These are phyloP conservation scores for Alethe diademata DNA, from an alignment of 2,113 vertebrate genomes.

Conservation along the genomic window DNA sequence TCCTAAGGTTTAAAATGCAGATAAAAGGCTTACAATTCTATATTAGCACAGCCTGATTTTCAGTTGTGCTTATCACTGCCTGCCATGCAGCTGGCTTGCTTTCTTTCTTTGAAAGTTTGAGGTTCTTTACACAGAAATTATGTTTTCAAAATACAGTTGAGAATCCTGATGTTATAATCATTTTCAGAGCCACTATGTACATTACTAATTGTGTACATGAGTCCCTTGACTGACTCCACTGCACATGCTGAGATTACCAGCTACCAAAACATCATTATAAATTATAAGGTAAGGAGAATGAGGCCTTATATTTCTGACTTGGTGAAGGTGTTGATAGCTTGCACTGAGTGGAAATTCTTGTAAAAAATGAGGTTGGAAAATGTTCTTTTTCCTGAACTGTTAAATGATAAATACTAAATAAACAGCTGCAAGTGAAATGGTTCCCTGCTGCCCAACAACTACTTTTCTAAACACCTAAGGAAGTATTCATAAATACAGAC, in stretches of 20 bases:
- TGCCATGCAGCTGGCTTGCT: slow-evolving; percentile 43
- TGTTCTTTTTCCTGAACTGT: slow-evolving; percentile 20
- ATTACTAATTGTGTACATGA: slow-evolving; percentile 29
- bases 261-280: slow-evolving; percentile 46
- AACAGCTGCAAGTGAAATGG: slow-evolving; percentile 20
- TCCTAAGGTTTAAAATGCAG: slow-evolving; percentile 15
- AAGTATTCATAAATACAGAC: not conserved
- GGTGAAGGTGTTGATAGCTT: slow-evolving; percentile 41
- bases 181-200: not conserved
- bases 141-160: slow-evolving; percentile 35
- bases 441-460: slow-evolving; percentile 12
- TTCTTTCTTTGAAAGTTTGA: slow-evolving; percentile 37
- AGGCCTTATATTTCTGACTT: slow-evolving; percentile 17
- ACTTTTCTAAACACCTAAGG: slow-evolving; percentile 13
- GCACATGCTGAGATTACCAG: slow-evolving; percentile 8
- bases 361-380: slow-evolving; percentile 24
- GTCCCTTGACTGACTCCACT: not conserved
- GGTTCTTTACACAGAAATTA: slow-evolving; percentile 46
- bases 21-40: slow-evolving; percentile 1
- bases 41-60: slow-evolving; percentile 33
- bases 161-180: not conserved
- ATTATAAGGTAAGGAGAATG: not conserved
- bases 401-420: slow-evolving; percentile 55
- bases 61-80: slow-evolving; percentile 49
- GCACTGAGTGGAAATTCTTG: slow-evolving; percentile 9